Evolutionary conservation across 2,113 vertebrate species (phyloP), one percentile per base, ranked within the genome.

Genomic region (Mustela nigripes): DNA sequence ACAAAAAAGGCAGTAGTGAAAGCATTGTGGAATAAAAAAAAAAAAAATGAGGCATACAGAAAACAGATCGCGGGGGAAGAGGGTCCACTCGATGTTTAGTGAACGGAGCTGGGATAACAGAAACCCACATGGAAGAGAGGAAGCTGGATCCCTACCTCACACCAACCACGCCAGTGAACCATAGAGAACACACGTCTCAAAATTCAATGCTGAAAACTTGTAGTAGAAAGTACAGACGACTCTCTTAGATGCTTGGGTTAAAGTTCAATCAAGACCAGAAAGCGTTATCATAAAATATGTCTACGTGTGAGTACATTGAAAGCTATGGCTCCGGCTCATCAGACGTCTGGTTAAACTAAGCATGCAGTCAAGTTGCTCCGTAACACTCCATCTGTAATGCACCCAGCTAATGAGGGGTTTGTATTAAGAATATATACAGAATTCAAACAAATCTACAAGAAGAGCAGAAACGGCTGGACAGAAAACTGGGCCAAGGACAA

Each of bases 11-110:
- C 60, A 18, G 58, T 33, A 22, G 71, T 9, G 50, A 11, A 42
- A 53, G 45, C 56, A 21, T 3, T 12, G 22, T 85, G 21, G n/a
- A 24, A 42, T 31, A 21, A 76, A 56, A 65, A 78, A 56, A 39
- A 39, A 65, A 65, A 12, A 19, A 15, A 26, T 7, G 2, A 10
- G 2, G 53, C 10, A 56, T n/a, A 26, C 36, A 62, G 31, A 86
- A 79, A 6, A 21, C 36, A 84, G 53, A 92, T 8, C 24, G 6
- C 24, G 28, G 19, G 8, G n/a, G 36, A 18, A 21, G 36, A 67
- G 33, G n/a, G 21, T 5, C 28, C 1, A 9, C 15, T 8, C 0
- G 1, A 45, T 18, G 22, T 28, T 28, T 39, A 48, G 15, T 19
- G 62, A 39, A 39, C 4, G 16, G n/a, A 45, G 28, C 48, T 28